Conservation (phyloP, 2,888 invertebrate genomes). For the Dinocampus coccinellae region DNA sequence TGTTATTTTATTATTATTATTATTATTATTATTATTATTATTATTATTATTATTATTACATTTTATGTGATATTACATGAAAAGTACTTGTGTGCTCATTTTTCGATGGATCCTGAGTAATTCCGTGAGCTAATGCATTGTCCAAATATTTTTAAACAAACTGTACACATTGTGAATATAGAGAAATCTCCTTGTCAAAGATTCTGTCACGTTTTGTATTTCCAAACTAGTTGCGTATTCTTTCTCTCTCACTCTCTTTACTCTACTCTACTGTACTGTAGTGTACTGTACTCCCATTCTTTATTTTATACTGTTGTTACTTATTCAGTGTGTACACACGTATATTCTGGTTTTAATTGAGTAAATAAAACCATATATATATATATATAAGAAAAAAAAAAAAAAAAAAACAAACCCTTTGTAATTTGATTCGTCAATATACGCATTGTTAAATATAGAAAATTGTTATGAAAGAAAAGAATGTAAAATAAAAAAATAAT, state of each 20-base stretch:
- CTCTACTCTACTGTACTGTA: conserved; percentile 19
- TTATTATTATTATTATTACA: too few species aligned
- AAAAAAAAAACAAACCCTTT: too few species aligned
- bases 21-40: too few species aligned
- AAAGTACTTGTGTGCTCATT: too few species aligned
- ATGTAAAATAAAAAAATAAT: neutral
- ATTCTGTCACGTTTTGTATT: conserved; percentile 31
- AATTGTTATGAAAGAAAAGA: neutral
- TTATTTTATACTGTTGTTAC: too few species aligned
- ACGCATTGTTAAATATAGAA: neutral
- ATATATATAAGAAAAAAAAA: too few species aligned
- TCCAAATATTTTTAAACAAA: neutral
- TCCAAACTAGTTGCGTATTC: conserved; percentile 14
- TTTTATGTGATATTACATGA: too few species aligned
- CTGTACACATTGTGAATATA: neutral
- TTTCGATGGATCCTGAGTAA: neutral
- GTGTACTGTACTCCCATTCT: too few species aligned
- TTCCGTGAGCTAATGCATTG: neutral
- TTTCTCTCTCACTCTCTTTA: conserved; percentile 13
- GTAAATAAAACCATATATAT: too few species aligned
- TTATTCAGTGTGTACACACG: too few species aligned
- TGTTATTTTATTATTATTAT: too few species aligned
- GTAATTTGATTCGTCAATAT: neutral
- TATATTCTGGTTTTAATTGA: neutral
- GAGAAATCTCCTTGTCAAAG: conserved; percentile 37